phyloP scores from a whole-genome alignment of 2,113 vertebrate species.

The Propithecus coquereli region DNA sequence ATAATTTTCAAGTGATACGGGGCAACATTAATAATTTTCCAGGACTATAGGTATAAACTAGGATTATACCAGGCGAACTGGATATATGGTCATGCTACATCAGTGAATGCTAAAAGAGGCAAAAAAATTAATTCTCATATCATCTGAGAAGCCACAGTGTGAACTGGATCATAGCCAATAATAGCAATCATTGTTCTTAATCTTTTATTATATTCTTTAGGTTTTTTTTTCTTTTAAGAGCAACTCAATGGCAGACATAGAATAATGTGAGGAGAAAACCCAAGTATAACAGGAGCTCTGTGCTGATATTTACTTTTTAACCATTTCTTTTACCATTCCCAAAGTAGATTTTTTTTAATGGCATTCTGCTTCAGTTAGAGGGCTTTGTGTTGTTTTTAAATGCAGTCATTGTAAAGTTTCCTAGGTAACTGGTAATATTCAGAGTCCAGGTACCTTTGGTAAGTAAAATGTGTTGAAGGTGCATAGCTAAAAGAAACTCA shows the following conservation, averaged over 20 bases:
- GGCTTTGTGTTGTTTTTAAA: conserved; percentile 51
- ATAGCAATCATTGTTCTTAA: background rate
- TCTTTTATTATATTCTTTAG: background rate
- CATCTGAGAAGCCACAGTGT: background rate
- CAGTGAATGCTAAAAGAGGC: background rate
- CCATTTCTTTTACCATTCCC: conserved; percentile 42
- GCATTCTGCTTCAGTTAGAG: conserved; percentile 36
- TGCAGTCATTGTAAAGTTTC: conserved; percentile 60
- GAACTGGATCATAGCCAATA: background rate
- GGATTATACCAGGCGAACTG: background rate
- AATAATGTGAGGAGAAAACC: background rate
- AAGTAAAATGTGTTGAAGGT: conserved; percentile 48
- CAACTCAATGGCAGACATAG: background rate
- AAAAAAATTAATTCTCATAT: background rate
- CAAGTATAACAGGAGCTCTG: background rate
- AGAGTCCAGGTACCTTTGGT: background rate
- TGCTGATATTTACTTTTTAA: conserved; percentile 38
- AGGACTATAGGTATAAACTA: background rate
- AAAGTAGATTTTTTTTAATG: conserved; percentile 57
- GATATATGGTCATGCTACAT: background rate
- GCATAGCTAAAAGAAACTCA: background rate
- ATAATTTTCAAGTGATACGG: conserved; percentile 17
- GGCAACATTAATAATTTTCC: background rate
- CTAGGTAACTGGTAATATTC: conserved; percentile 68
- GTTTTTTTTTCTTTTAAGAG: background rate